Evolutionary conservation across 2,888 invertebrate genomes (phyloP), one percentile per base, ranked within the genome.

Genomic region (Drosophila kanekoi): DNA sequence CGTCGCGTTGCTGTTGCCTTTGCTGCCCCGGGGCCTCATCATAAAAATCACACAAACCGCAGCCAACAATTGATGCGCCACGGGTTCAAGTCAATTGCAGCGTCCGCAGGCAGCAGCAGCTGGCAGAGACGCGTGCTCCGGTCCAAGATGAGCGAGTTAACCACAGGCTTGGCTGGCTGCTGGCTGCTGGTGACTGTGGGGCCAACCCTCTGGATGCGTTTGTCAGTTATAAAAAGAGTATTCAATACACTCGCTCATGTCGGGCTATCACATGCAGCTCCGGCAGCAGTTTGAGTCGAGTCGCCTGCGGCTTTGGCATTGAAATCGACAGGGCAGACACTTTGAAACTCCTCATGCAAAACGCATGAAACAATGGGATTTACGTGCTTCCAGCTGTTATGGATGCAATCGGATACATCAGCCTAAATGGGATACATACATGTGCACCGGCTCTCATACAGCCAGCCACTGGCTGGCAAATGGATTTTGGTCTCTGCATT

Each of bases 21-120:
- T 61, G 63, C 47, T 63, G 77, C 82, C 80, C 60, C 51, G 72
- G 72, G 76, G 79, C 63, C 67, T 64, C 82, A 69, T 85, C 80
- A 82, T 82, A 83, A 81, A 77, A 82, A 79, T 82, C 77, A 79
- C 77, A 77, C 60, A 79, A 83, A 78, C 81, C 82, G 70, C 86
- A 85, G 78, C 53, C 57, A 59, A 63, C 73, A 79, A 75, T 79
- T 77, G 82, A 81, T 82, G 83, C 72, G 83, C 82, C 82, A 83
- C 86, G 83, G 86, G 86, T 72, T 69, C 72, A 69, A 81, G 84
- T 83, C 87, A 81, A 86, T 83, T 86, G 81, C 81, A 86, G 77
- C 40, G 80, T 49, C 71, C 62, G 57, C 67, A 63, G 72, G 72
- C 72, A 49, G 45, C 35, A 20, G 33, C 8, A 43, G 32, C 18